These are phyloP conservation scores for Phyto melanocephala DNA, from an alignment of 2,888 invertebrate species.

Conservation along the genomic window DNA sequence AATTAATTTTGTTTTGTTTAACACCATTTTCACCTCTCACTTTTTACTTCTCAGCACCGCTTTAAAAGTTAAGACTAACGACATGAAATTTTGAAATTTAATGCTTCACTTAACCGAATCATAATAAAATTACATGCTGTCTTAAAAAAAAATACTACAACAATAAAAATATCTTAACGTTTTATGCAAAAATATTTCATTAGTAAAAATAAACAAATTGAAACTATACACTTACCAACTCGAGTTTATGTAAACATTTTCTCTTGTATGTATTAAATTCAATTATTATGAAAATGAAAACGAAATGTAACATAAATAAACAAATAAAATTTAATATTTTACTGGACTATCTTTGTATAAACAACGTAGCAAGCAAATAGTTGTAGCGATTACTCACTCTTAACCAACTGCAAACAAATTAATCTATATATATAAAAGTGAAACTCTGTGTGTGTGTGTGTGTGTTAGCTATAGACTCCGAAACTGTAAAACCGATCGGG, in stretches of 20 bases:
- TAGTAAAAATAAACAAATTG: constrained; percentile 30
- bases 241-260: not conserved
- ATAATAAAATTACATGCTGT: constrained; percentile 11
- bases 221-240: not conserved
- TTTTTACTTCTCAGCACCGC: not conserved
- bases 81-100: constrained; percentile 25
- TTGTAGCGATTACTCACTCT: not conserved
- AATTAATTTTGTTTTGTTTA: not conserved
- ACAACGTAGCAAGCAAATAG: not conserved
- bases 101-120: constrained; percentile 24
- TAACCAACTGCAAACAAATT: no score
- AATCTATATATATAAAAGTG: no score
- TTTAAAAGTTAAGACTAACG: not conserved
- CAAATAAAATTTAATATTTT: constrained; percentile 8
- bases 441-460: no score
- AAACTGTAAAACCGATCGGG: no score
- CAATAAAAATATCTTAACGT: constrained; percentile 33
- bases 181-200: constrained; percentile 36
- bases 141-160: not conserved
- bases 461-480: no score
- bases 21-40: not conserved
- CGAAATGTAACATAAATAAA: not conserved
- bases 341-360: not conserved
- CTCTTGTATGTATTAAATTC: not conserved
- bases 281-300: not conserved